Evolutionary conservation across 2,113 vertebrate species (phyloP), one percentile per base, ranked within the genome.

Genomic region (Canis aureus): DNA sequence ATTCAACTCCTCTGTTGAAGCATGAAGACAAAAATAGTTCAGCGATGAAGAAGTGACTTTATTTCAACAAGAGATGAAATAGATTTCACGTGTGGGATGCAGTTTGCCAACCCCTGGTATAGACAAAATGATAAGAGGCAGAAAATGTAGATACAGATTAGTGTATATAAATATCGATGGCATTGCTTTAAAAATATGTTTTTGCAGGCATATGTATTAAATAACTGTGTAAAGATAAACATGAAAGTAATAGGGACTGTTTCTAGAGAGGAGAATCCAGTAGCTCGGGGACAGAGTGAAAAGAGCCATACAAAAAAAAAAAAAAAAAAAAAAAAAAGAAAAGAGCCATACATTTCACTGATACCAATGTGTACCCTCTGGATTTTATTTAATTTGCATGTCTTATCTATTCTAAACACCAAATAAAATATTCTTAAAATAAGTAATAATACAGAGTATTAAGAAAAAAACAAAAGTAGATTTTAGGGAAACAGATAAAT

Each of bases 401-500:
- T 20, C 60, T 60, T 71, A 49, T 11, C 16, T 57, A 55, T 64
- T 90, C 2, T 67, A 32, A 74, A 87, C 19, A 92, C 15, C 60
- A 82, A 67, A 51, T 62, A 57, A 76, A 64, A 38, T 38, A 73
- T 89, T 92, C 92, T 23, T 49, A 29, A 90, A 29, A 22, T 25
- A 38, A 3, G 20, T 43, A 64, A 5, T 35, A 29, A 87, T 64
- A 69, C 32, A 29, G 12, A 57, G 8, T 60, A 64, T 57, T 22
- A 29, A 59, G 38, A 38, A 25, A 76, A 91, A 55, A 5, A 2
- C 53, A 35, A 83, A 64, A 59, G n/a, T 73, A 32, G 5, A 87
- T 87, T 78, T 83, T 96, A 59, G 16, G 57, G 11, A 97, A 95
- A 49, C 7, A 27, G 5, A 84, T 53, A 89, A 62, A 55, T 55